Percentiles rank a stretch among this genome's conserved stretches.
Evolutionary conservation across 2,797 vertebrate genomes (phyloP).

Genomic region (Allochrocebus solatus): DNA sequence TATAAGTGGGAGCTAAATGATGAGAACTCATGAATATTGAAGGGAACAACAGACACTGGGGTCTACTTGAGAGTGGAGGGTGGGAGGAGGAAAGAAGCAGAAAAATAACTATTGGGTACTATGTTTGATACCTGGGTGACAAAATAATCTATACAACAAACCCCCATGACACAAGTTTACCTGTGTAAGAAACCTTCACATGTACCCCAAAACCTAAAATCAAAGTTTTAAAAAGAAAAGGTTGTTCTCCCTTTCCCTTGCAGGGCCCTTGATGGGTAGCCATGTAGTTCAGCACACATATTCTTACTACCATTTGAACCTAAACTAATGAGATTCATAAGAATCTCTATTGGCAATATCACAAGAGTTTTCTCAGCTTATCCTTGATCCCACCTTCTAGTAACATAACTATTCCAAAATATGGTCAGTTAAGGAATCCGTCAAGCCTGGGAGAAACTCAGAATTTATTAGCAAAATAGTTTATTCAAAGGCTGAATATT

Average conservation of each 20-base stretch:
- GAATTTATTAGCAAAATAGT: not conserved
- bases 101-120: no score
- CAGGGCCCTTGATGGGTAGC: not conserved
- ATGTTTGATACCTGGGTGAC: no score
- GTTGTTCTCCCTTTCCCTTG: not conserved
- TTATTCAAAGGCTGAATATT: not conserved
- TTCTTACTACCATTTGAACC: not conserved
- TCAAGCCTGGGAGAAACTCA: not conserved
- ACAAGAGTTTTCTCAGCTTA: not conserved
- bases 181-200: no score
- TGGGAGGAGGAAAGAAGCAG: no score
- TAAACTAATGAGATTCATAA: not conserved
- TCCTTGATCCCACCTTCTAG: not conserved
- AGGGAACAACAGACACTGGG: no score
- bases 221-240: not conserved
- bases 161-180: no score
- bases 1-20: no score
- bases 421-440: not conserved
- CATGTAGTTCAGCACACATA: not conserved
- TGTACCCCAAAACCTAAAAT: no score
- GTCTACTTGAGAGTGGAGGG: no score
- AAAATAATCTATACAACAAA: no score
- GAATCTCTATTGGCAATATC: not conserved
- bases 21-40: no score
- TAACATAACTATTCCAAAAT: not conserved